A percentile compares a stretch with the other conserved stretches of the same genome.
Conservation (phyloP, 2,797 vertebrate species). For the Hypotaenidia philippensis region DNA sequence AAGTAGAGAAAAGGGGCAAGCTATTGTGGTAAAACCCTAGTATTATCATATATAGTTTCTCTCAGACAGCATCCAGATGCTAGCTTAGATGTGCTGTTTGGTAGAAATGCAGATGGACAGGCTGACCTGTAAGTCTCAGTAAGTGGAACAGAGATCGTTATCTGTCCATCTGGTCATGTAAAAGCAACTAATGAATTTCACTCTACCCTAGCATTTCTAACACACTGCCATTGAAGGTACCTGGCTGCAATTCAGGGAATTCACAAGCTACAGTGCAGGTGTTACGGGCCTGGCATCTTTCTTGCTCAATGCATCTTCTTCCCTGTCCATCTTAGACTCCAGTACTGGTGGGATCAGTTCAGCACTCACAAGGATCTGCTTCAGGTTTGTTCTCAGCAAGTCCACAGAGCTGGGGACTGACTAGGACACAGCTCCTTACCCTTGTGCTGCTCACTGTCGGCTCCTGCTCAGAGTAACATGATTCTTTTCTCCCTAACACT, state of each 20-base stretch:
- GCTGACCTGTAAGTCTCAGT: background rate
- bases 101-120: background rate
- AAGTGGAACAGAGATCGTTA: constrained; percentile 6
- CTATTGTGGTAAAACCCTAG: background rate
- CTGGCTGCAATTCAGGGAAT: constrained; percentile 25
- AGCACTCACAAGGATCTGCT: background rate
- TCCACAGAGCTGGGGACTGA: background rate
- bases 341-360: background rate
- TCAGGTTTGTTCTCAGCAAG: background rate
- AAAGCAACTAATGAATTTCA: constrained; percentile 48
- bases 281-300: background rate
- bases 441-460: rapidly evolving
- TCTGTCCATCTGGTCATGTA: constrained; percentile 39
- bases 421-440: background rate
- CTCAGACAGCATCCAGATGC: background rate
- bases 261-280: constrained; percentile 5
- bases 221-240: background rate
- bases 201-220: background rate
- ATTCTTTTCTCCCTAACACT: constrained; percentile 10
- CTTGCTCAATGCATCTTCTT: background rate
- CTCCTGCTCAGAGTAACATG: background rate
- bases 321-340: background rate
- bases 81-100: background rate
- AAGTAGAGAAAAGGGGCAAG: background rate
- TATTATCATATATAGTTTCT: background rate